Base-by-base conservation (phyloP, 1,140 invertebrate genomes). In the Sminthurinus signatus region DNA sequence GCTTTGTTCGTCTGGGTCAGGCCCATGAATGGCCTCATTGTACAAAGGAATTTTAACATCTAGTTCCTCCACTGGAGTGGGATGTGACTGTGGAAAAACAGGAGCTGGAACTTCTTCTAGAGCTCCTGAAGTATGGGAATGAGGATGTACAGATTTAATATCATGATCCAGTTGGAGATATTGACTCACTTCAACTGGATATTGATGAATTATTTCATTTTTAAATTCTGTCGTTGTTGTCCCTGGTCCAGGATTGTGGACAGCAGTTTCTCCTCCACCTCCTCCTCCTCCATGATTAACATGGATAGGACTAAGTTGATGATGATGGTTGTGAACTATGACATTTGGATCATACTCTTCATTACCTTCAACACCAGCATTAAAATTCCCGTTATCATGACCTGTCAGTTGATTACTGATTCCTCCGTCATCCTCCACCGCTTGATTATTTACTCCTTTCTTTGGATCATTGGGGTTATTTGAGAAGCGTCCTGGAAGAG, bases 81-180 rank as follows among this genome's bases (percentile, higher is more conserved):
- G 32, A 8, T 36, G 5, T 5, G 32, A 36, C n/a, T n/a, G n/a
- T 36, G 32, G 15, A 36, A 8, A 5, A 36, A 36, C 32, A 8
- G 5, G 32, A 36, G 5, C 15, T 15, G 32, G 32, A 36, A 36
- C 15, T 5, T 36, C 32, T 36, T 15, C 50, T 8, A 10, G 50
- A 52, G 14, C 14, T 27, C 14, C 50, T n/a, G n/a, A n/a, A n/a
- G 23, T 25, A 10, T 8, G 15, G 44, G 21, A 27, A 8, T 3
- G 50, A n/a, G n/a, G n/a, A n/a, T n/a, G 50, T 15, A 2, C 25
- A 28, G 50, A 52, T 29, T 52, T 52, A 3, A 29, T 52, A n/a
- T 52, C 50, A 52, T 52, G 50, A n/a, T 52, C 50, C 50, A 52
- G n/a, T 14, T 52, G 50, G 15, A 52, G 25, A 10, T 19, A 14